Conservation (phyloP, 2,888 invertebrate genomes). For the Cremastobaeus sp. region DNA sequence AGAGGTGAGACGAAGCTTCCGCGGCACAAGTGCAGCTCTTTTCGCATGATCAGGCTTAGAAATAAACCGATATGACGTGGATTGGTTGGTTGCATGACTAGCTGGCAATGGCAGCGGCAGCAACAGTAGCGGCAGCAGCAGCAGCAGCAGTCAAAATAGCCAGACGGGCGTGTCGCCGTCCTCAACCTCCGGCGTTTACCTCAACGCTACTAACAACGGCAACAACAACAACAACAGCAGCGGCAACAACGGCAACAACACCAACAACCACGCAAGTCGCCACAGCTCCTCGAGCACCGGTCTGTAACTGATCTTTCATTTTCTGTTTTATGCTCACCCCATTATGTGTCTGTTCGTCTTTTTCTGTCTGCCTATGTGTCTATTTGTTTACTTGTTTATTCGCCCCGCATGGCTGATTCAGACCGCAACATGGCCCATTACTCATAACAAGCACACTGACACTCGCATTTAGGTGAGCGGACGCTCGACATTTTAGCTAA, state of each 20-base stretch:
- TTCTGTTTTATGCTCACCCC: conserved; percentile 19
- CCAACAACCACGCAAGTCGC: conserved; percentile 64
- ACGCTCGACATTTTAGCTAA: too few relatives aligned
- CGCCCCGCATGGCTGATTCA: background rate
- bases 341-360: background rate
- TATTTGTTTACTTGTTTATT: too few relatives aligned
- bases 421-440: too few relatives aligned
- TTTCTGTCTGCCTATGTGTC: too few relatives aligned
- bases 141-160: conserved; percentile 77
- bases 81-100: conserved; percentile 78
- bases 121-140: conserved; percentile 71
- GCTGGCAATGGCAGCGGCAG: conserved; percentile 70
- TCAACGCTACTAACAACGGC: conserved; percentile 63
- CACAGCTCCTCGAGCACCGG: conserved; percentile 74
- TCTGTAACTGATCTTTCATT: conserved; percentile 70
- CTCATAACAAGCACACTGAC: too few relatives aligned
- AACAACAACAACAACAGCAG: conserved; percentile 56
- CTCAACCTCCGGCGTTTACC: conserved; percentile 65
- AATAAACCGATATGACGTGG: conserved; percentile 69
- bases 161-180: conserved; percentile 72
- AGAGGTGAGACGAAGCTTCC: conserved; percentile 25
- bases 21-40: conserved; percentile 51
- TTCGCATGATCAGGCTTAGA: conserved; percentile 64
- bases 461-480: too few relatives aligned
- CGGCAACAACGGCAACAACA: conserved; percentile 59